These are phyloP conservation scores for Doryteuthis pealeii DNA, from an alignment of 1,140 invertebrate species.

Conservation along the genomic window DNA sequence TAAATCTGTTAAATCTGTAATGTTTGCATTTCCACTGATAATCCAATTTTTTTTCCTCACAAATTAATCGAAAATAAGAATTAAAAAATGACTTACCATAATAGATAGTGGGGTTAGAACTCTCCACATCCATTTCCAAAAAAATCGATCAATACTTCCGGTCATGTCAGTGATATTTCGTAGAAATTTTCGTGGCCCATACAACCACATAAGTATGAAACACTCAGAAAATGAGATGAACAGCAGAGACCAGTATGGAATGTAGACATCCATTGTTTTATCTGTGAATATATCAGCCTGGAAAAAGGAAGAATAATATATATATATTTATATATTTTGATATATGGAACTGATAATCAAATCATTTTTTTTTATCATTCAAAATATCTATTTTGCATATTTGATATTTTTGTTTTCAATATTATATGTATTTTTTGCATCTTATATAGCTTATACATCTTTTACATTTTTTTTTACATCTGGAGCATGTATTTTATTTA, in stretches of 20 bases:
- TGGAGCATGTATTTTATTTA: too few relatives aligned
- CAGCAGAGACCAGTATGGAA: constrained; percentile 32
- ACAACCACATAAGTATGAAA: constrained; percentile 44
- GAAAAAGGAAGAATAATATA: constrained; percentile 7
- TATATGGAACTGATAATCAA: too few relatives aligned
- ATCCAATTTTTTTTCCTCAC: too few relatives aligned
- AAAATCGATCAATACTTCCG: constrained; percentile 41
- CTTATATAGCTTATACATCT: too few relatives aligned
- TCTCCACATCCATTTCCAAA: constrained; percentile 51
- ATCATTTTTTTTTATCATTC: too few relatives aligned
- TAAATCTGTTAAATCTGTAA: background rate
- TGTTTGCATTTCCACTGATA: too few relatives aligned
- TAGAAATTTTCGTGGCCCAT: constrained; percentile 50
- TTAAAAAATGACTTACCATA: constrained; percentile 39
- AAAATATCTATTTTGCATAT: too few relatives aligned
- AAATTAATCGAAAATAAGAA: too few relatives aligned
- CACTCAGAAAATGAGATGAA: constrained; percentile 40
- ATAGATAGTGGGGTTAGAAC: constrained; percentile 42
- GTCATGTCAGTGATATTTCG: constrained; percentile 55
- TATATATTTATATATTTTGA: too few relatives aligned
- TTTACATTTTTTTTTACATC: too few relatives aligned
- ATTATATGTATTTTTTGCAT: too few relatives aligned
- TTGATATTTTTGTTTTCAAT: too few relatives aligned
- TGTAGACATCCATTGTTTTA: constrained; percentile 32
- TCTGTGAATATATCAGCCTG: constrained; percentile 45